Base-by-base conservation (phyloP, 2,113 vertebrate species). In the Pleuronectes platessa region DNA sequence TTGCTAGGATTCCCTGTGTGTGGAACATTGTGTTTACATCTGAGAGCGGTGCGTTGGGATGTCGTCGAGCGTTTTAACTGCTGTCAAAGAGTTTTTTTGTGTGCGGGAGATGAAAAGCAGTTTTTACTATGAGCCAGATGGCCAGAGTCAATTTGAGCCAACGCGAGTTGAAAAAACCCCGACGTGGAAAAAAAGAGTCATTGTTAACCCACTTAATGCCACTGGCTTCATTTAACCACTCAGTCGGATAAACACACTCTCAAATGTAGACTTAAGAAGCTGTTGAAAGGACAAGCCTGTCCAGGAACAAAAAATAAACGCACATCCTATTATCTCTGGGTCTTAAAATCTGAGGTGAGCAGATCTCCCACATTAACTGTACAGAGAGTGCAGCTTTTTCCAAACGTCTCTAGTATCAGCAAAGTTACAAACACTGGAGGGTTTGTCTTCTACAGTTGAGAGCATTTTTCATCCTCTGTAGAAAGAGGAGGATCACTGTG, bases 61-160 rank as follows among this genome's bases (percentile, higher is more conserved):
- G 75, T 71, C 74, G 71, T 64, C 21, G 66, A 80, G 82, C 60
- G 73, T 71, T 79, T 77, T 84, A 76, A 87, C 75, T 58, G 80
- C 3, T 61, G 88, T 87, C 71, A 86, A 83, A 65, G 68, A 45
- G 47, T 81, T 12, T 83, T 31, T 92, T 90, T 90, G 82, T 86
- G 67, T 66, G n/a, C 61, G 47, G 61, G 68, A 85, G 81, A 90
- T 89, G 83, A 90, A 89, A 87, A 90, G 88, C 76, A 24, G 59
- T 53, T 67, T n/a, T n/a, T 17, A 83, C 86, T 79, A 66, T 59
- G 56, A 88, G 84, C 71, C 91, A 93, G 91, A 92, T 92, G 90
- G 91, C 63, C 71, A n/a, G 71, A 31, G 68, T 76, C 58, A 61
- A 62, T 80, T 82, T 77, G 58, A 68, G 84, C 86, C 92, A 89